These are phyloP conservation scores for Porites evermanni DNA, from an alignment of 92 coral and sea anemone genomes.

Conservation along the genomic window DNA sequence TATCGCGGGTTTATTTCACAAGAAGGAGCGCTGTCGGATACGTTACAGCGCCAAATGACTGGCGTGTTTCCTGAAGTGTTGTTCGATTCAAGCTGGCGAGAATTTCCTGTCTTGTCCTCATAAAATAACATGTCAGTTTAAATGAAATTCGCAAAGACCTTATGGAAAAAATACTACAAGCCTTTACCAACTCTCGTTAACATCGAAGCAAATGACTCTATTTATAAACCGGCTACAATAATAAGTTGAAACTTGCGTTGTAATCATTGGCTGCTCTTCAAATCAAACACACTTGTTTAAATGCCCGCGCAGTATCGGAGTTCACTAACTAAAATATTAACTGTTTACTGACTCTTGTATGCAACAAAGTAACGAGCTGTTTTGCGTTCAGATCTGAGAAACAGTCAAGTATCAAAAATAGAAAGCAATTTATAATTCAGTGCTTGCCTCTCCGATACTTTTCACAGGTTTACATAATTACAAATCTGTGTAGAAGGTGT, in stretches of 20 bases:
- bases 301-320: neutral
- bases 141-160: neutral
- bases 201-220: neutral
- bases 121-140: slow-evolving; percentile 22
- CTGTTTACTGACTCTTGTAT: neutral
- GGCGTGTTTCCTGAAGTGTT: neutral
- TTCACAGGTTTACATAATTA: no score
- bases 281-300: neutral
- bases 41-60: neutral
- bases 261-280: neutral
- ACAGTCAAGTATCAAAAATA: no score
- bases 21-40: neutral
- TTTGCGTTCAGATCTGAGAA: no score
- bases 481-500: neutral
- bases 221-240: neutral
- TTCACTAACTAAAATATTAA: neutral
- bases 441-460: no score
- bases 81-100: neutral
- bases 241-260: neutral
- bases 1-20: no score
- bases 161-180: neutral
- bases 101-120: no score
- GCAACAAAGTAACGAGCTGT: neutral
- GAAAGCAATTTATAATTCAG: no score
- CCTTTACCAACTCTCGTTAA: neutral